These are phyloP conservation scores for Setipinna tenuifilis DNA, from an alignment of 2,797 vertebrate species.

Conservation along the genomic window DNA sequence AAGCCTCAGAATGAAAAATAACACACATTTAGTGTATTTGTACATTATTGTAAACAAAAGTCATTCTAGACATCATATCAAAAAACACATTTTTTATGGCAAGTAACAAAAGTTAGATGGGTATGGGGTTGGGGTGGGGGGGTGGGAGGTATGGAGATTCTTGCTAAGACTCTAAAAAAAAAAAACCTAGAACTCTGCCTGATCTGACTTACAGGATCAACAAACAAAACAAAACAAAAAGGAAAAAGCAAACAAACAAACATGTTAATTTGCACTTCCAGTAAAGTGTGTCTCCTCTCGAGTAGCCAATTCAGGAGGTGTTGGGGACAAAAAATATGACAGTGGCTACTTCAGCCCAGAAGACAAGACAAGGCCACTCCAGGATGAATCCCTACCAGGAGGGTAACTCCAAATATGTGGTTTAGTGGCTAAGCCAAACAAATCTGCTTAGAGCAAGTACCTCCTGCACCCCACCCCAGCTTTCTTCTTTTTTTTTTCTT, in stretches of 20 bases:
- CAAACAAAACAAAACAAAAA: constrained; percentile 53
- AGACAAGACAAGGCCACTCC: background rate
- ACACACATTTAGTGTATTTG: constrained; percentile 83
- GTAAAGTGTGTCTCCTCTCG: constrained; percentile 70
- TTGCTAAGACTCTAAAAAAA: constrained; percentile 66
- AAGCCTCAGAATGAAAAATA: constrained; percentile 49
- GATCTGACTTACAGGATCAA: constrained; percentile 74
- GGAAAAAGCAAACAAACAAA: constrained; percentile 58
- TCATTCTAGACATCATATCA: constrained; percentile 83
- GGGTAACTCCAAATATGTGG: no score
- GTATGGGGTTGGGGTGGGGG: constrained; percentile 43
- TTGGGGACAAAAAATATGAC: constrained; percentile 59
- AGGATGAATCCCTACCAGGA: background rate
- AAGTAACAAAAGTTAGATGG: constrained; percentile 77
- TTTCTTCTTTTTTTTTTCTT: no score
- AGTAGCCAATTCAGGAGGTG: constrained; percentile 90
- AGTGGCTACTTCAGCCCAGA: background rate
- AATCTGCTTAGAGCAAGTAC: no score
- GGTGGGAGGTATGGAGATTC: constrained; percentile 57
- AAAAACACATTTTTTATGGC: constrained; percentile 78
- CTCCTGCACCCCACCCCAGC: no score
- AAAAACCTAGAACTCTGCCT: constrained; percentile 82
- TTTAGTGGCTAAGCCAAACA: no score
- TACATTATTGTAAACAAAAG: constrained; percentile 86
- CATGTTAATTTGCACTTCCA: constrained; percentile 69